Percentiles rank a stretch among this genome's conserved stretches.
Conservation (phyloP, 1,140 invertebrate genomes). For the Lanistes nyassanus region DNA sequence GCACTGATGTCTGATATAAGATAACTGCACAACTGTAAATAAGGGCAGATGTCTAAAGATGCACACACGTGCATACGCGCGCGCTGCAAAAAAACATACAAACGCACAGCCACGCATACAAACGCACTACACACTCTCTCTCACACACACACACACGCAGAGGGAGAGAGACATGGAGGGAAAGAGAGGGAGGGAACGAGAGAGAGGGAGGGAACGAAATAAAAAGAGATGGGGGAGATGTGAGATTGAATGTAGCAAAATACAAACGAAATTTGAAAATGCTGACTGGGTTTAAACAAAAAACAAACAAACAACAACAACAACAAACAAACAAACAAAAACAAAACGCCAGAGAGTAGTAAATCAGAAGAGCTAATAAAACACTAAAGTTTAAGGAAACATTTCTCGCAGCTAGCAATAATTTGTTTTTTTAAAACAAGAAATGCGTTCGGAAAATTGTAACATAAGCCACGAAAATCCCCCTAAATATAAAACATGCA, state of each 20-base stretch:
- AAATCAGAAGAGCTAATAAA: too few relatives aligned
- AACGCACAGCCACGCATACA: slow-evolving; percentile 13
- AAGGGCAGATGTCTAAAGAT: background rate
- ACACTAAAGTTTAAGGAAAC: too few relatives aligned
- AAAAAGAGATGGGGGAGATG: background rate
- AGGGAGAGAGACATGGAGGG: slow-evolving; percentile 1
- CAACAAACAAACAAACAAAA: background rate
- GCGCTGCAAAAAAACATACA: slow-evolving; percentile 10
- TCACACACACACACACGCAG: slow-evolving; percentile 7
- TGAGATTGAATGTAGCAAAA: background rate
- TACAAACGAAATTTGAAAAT: too few relatives aligned
- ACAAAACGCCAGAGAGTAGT: too few relatives aligned
- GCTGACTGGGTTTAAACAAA: background rate
- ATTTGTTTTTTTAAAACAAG: too few relatives aligned
- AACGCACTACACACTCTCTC: background rate
- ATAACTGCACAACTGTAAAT: background rate
- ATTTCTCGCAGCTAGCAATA: too few relatives aligned
- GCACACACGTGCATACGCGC: slow-evolving; percentile 1
- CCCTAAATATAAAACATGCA: too few relatives aligned
- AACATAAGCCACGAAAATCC: too few relatives aligned
- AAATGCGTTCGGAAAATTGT: too few relatives aligned
- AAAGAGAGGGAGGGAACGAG: slow-evolving; percentile 2
- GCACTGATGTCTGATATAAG: too few relatives aligned
- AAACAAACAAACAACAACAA: background rate
- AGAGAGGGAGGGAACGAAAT: slow-evolving; percentile 16